phyloP scores from a whole-genome alignment of 1,140 invertebrate genomes.

The Microplitis mediator region DNA sequence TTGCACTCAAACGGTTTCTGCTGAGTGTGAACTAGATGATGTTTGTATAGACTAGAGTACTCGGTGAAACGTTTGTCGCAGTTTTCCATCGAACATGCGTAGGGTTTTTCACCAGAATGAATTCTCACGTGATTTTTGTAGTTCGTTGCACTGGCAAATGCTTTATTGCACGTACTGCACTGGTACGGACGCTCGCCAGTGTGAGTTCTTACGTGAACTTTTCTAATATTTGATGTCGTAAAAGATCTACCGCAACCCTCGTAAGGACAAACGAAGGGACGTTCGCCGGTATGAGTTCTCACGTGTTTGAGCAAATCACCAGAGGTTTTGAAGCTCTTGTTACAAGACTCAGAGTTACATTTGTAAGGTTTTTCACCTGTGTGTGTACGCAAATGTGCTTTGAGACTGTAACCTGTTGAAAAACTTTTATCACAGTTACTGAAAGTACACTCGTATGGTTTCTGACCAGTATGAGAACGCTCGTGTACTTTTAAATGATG shows the following conservation, averaged over 20 bases:
- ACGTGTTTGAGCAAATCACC: conserved; percentile 75
- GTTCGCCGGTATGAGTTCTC: conserved; percentile 73
- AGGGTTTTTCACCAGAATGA: conserved; percentile 68
- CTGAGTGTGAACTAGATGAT: conserved; percentile 72
- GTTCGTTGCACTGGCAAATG: conserved; percentile 74
- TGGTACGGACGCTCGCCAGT: conserved; percentile 72
- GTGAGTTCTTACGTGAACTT: conserved; percentile 66
- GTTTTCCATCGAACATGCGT: conserved; percentile 66
- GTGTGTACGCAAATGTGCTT: conserved; percentile 72
- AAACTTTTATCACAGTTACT: conserved; percentile 70
- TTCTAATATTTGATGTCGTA: conserved; percentile 76
- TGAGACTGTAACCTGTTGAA: conserved; percentile 72
- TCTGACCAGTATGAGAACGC: conserved; percentile 68
- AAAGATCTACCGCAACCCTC: conserved; percentile 72
- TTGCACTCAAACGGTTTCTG: conserved; percentile 68
- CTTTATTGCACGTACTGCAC: conserved; percentile 67
- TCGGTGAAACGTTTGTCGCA: conserved; percentile 76
- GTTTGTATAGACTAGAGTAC: conserved; percentile 78
- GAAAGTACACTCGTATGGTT: conserved; percentile 68
- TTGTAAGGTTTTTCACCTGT: conserved; percentile 75
- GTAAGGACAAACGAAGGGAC: conserved; percentile 71
- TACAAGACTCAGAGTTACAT: conserved; percentile 65
- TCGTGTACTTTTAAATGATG: conserved; percentile 70
- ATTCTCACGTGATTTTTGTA: conserved; percentile 72
- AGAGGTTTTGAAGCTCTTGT: conserved; percentile 72